A percentile compares a stretch with the other conserved stretches of the same genome.
phyloP scores from a whole-genome alignment of 2,797 vertebrate genomes.

The Anabacerthia variegaticeps region DNA sequence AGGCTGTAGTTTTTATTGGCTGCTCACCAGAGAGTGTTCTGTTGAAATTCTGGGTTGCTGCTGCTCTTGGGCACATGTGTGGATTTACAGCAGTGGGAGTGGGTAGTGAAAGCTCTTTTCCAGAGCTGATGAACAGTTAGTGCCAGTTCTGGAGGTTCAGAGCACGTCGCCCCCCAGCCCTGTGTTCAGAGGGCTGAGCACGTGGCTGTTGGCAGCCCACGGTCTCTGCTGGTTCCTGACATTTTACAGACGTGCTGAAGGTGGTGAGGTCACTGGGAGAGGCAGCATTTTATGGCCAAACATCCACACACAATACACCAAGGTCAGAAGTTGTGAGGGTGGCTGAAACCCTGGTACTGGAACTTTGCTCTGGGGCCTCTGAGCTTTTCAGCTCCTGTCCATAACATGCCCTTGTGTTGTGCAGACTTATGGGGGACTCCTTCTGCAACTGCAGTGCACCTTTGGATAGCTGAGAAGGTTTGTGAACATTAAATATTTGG shows the following conservation, averaged over 20 bases:
- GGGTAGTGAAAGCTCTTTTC: neutral
- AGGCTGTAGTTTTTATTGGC: neutral
- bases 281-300: neutral
- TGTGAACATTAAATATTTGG: neutral
- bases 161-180: neutral
- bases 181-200: neutral
- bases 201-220: neutral
- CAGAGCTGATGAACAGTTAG: neutral
- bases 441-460: neutral
- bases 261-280: neutral
- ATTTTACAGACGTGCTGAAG: neutral
- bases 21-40: neutral
- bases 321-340: neutral
- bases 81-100: neutral
- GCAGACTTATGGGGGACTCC: no score
- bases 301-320: rapidly evolving
- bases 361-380: neutral
- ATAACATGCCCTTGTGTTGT: neutral
- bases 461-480: neutral
- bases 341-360: neutral
- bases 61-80: rapidly evolving
- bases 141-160: neutral
- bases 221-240: neutral
- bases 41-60: neutral
- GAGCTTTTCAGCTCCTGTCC: neutral